Evolutionary conservation across 2,888 invertebrate species (phyloP).

Genomic region (Xylota segnis): DNA sequence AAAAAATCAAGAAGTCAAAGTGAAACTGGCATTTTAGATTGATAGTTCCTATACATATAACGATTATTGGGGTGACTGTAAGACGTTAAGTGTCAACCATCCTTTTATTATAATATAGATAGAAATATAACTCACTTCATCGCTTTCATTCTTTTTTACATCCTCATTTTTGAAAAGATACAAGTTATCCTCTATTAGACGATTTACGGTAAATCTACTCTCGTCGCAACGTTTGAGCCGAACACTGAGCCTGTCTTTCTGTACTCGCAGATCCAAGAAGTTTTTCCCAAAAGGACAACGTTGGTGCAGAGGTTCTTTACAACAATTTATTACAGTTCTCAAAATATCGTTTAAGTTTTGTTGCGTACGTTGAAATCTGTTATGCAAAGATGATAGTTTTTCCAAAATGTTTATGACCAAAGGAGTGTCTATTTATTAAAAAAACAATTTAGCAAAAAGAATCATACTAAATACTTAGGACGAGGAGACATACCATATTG

Average conservation of each 20-base stretch:
- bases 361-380: slow-evolving; percentile 84
- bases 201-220: slow-evolving; percentile 80
- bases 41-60: too few species aligned
- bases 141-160: neutral
- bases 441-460: neutral
- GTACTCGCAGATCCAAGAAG: slow-evolving; percentile 81
- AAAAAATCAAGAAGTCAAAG: too few species aligned
- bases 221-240: slow-evolving; percentile 81
- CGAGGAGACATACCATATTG: slow-evolving; percentile 87
- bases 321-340: slow-evolving; percentile 89
- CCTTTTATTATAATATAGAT: too few species aligned
- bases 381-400: slow-evolving; percentile 79
- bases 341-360: slow-evolving; percentile 87
- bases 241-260: slow-evolving; percentile 80
- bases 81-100: too few species aligned
- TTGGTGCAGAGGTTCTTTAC: slow-evolving; percentile 90
- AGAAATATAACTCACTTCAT: slow-evolving; percentile 8
- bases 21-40: too few species aligned
- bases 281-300: slow-evolving; percentile 86
- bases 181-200: slow-evolving; percentile 81
- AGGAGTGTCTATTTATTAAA: slow-evolving; percentile 77
- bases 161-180: slow-evolving; percentile 81
- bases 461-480: neutral
- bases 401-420: slow-evolving; percentile 80
- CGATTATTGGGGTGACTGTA: too few species aligned